Evolutionary conservation across 2,888 invertebrate genomes (phyloP), one percentile per base, ranked within the genome.

Genomic region (Fragum whitleyi): DNA sequence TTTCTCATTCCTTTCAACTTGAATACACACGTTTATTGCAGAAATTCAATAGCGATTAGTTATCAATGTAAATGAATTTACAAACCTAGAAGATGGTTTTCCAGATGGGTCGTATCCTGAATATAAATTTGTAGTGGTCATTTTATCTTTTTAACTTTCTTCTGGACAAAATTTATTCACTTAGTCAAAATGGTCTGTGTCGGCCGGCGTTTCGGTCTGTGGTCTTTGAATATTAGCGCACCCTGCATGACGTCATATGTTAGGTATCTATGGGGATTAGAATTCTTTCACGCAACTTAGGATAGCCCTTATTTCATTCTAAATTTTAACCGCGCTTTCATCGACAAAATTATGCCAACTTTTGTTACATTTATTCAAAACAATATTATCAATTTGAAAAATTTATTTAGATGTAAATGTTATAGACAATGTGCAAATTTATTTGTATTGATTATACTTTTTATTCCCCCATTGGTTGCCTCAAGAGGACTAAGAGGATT

Each of bases 61-160:
- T n/a, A 7, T 29, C 53, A 53, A 29, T 42, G n/a, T 29, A 21
- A 62, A 29, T 29, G 36, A 11, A n/a, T 23, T 47, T 5, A 73
- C 84, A 71, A 61, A 90, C 90, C 89, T 87, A 42, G 90, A 90
- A n/a, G 89, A 83, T 32, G 86, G 83, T 55, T 88, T 89, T 71
- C 67, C 62, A n/a, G 39, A 39, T 23, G 42, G 21, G 19, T 86
- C 86, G 0, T 70, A 71, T 26, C 90, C 90, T 70, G 86, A 85
- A 71, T 85, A 88, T 42, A 84, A 76, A 47, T 81, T 72, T 59
- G 90, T 90, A 23, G 90, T 88, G 26, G 88, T 88, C 89, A 88
- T 88, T 82, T 74, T 87, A 3, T 19, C 47, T 47, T 47, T n/a
- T 16, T 57, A 36, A n/a, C 3, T 77, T 47, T 65, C 39, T 70